Evolutionary conservation across 2,888 invertebrate genomes (phyloP).

Genomic region (Hydriomena furcata): DNA sequence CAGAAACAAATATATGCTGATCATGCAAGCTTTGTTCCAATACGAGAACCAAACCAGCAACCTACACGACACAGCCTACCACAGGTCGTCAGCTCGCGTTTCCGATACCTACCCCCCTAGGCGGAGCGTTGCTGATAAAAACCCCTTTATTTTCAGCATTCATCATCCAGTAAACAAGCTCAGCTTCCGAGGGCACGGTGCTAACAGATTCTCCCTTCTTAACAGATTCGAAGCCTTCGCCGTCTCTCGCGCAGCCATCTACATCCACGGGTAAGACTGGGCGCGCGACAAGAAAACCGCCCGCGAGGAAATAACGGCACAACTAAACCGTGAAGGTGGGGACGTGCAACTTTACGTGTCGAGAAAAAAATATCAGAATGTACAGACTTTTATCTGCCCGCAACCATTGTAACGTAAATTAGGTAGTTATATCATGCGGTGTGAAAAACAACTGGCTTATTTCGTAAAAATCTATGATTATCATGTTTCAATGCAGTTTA

Average conservation of each 20-base stretch:
- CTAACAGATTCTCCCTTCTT: constrained; percentile 20
- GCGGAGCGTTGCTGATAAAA: neutral
- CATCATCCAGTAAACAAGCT: constrained; percentile 9
- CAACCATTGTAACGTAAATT: no score
- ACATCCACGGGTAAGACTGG: constrained; percentile 76
- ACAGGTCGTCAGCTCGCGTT: no score
- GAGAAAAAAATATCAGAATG: no score
- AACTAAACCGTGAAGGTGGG: neutral
- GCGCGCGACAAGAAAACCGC: constrained; percentile 74
- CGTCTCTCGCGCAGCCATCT: constrained; percentile 66
- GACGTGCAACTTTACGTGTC: constrained; percentile 3
- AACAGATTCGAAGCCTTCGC: constrained; percentile 64
- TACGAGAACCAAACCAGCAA: no score
- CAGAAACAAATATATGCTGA: no score
- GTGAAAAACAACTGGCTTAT: no score
- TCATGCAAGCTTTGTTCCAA: no score
- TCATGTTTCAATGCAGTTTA: no score
- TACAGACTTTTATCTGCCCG: neutral
- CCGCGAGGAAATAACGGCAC: constrained; percentile 68
- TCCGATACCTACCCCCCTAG: neutral
- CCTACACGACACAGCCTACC: no score
- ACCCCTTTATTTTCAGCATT: constrained; percentile 18
- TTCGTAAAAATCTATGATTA: no score
- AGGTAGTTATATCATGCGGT: no score
- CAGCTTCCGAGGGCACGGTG: neutral